Percentiles rank a stretch among this genome's conserved stretches.
These are phyloP conservation scores for Micrasema minimum DNA, from an alignment of 1,140 invertebrate genomes.

Conservation along the genomic window DNA sequence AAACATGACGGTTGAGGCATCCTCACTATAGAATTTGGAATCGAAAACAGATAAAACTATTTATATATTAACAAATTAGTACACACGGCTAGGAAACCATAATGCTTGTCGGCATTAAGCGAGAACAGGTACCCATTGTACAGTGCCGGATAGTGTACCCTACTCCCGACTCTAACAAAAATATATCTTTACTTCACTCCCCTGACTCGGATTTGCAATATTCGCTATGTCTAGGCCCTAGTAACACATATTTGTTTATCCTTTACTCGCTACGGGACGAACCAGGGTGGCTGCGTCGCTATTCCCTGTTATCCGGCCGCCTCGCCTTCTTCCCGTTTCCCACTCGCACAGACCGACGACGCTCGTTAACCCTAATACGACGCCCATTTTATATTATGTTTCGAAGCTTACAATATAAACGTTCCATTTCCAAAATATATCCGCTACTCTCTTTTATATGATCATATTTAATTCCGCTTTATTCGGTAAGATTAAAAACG, in stretches of 20 bases:
- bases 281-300: slow-evolving; percentile 17
- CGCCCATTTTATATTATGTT: slow-evolving; percentile 40
- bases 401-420: slow-evolving; percentile 45
- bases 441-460: slow-evolving; percentile 28
- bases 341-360: slow-evolving; percentile 44
- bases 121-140: background rate
- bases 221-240: slow-evolving; percentile 24
- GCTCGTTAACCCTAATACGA: slow-evolving; percentile 36
- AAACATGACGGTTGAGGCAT: slow-evolving; percentile 24
- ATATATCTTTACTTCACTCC: slow-evolving; percentile 22
- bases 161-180: slow-evolving; percentile 21
- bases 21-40: slow-evolving; percentile 17
- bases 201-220: slow-evolving; percentile 1
- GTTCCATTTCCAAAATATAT: slow-evolving; percentile 51
- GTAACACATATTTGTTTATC: slow-evolving; percentile 36
- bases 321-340: background rate
- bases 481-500: slow-evolving; percentile 28
- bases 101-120: slow-evolving; percentile 17
- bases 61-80: slow-evolving; percentile 35
- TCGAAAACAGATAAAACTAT: slow-evolving; percentile 1
- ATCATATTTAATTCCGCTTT: slow-evolving; percentile 21
- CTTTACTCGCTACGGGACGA: background rate
- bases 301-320: slow-evolving; percentile 45
- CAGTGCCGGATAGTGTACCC: background rate
- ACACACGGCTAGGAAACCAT: slow-evolving; percentile 19